Conservation (phyloP, 2,888 invertebrate species). For the Pammene fasciana region DNA sequence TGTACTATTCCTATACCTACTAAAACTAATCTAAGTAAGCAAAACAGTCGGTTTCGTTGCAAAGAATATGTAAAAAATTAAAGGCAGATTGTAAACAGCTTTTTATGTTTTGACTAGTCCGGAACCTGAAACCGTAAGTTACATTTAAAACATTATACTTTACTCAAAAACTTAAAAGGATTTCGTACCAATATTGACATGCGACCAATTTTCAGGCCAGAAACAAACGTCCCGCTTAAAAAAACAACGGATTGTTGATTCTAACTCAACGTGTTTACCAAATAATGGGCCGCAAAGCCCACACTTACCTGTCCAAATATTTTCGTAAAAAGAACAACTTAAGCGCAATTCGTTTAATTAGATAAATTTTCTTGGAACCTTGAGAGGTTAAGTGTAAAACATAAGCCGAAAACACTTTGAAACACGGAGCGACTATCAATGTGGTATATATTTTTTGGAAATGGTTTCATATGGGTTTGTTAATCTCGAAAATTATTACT, state of each 20-base stretch:
- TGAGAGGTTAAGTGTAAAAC: background rate
- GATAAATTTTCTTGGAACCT: constrained; percentile 52
- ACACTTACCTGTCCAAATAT: constrained; percentile 45
- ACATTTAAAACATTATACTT: background rate
- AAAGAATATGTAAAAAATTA: too few relatives aligned
- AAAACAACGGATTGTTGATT: constrained; percentile 49
- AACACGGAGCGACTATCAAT: background rate
- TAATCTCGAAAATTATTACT: too few relatives aligned
- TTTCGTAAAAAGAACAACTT: constrained; percentile 44
- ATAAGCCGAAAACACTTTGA: background rate
- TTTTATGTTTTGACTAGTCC: background rate
- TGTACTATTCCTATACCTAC: too few relatives aligned
- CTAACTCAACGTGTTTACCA: constrained; percentile 49
- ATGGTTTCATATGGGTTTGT: too few relatives aligned
- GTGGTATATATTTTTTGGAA: too few relatives aligned
- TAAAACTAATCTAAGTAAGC: too few relatives aligned
- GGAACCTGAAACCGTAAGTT: constrained; percentile 7
- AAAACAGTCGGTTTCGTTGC: too few relatives aligned
- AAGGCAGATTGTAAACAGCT: background rate
- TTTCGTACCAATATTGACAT: constrained; percentile 33
- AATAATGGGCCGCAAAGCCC: constrained; percentile 49
- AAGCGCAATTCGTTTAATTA: constrained; percentile 48
- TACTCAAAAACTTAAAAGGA: constrained; percentile 29
- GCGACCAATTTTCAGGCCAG: constrained; percentile 33
- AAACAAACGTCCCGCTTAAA: constrained; percentile 47